These are phyloP conservation scores for Aphaenogaster rudis DNA, from an alignment of 1,140 invertebrate genomes.

Conservation along the genomic window DNA sequence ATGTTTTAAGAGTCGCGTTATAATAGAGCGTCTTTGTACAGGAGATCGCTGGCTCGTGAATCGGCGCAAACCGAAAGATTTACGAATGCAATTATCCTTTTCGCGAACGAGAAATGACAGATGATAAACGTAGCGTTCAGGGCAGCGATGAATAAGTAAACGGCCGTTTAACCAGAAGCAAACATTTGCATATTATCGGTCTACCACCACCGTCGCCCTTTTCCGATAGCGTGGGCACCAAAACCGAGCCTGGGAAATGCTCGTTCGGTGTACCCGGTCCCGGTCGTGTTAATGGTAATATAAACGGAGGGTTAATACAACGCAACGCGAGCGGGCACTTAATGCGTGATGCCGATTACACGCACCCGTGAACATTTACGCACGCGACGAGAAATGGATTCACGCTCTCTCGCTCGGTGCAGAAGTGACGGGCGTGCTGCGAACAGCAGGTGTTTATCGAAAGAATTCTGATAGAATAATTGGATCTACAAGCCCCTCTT, in stretches of 20 bases:
- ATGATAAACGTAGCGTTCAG: background rate
- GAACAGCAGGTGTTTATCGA: conserved; percentile 71
- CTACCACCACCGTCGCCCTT: conserved; percentile 28
- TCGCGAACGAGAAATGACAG: background rate
- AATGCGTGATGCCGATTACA: conserved; percentile 76
- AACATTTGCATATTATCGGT: conserved; percentile 66
- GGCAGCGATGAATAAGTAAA: conserved; percentile 51
- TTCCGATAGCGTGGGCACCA: background rate
- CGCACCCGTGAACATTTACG: conserved; percentile 73
- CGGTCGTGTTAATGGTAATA: conserved; percentile 53
- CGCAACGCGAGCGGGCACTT: conserved; percentile 58
- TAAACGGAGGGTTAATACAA: conserved; percentile 67
- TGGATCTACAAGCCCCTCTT: conserved; percentile 11
- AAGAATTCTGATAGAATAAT: conserved; percentile 70
- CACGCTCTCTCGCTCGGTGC: background rate
- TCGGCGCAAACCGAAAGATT: background rate
- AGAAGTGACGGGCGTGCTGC: conserved; percentile 16
- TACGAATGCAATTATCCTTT: background rate
- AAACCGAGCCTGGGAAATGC: conserved; percentile 67
- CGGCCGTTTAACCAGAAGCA: conserved; percentile 56
- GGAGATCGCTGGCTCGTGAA: background rate
- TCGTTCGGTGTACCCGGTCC: conserved; percentile 39
- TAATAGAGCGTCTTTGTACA: background rate
- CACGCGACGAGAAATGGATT: conserved; percentile 68
- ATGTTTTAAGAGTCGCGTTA: conserved; percentile 4